phyloP scores from a whole-genome alignment of 2,113 vertebrate genomes.

The Paramisgurnus dabryanus region DNA sequence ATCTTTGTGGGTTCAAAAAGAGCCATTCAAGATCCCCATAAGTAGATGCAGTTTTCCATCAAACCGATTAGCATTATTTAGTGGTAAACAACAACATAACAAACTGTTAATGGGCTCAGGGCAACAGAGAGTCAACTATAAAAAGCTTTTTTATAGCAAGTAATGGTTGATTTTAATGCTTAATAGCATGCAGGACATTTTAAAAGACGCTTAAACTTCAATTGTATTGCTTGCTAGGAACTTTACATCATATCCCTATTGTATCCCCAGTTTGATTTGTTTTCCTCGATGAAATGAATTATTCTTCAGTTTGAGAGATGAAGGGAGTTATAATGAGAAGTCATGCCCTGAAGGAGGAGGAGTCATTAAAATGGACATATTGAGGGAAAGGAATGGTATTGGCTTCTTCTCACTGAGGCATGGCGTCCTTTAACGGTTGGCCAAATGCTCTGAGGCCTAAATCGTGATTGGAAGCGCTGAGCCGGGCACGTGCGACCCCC shows the following conservation, averaged over 20 bases:
- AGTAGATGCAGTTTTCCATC: background rate
- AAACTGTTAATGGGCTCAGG: background rate
- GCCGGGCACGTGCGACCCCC: slow-evolving; percentile 8
- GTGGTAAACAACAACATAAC: slow-evolving; percentile 6
- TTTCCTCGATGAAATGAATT: slow-evolving; percentile 8
- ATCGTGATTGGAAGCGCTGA: slow-evolving; percentile 32
- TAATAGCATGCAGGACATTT: background rate
- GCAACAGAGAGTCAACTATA: background rate
- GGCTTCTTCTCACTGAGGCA: slow-evolving; percentile 7
- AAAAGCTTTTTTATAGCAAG: background rate
- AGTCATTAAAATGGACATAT: slow-evolving; percentile 41
- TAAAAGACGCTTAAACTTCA: background rate
- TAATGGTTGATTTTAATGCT: background rate
- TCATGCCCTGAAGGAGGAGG: slow-evolving; percentile 34
- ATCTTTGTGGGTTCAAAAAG: slow-evolving; percentile 21
- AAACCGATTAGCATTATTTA: background rate
- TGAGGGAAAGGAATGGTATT: slow-evolving; percentile 1
- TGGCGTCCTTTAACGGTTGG: background rate
- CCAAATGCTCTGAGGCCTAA: slow-evolving; percentile 6
- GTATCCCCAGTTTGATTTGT: background rate
- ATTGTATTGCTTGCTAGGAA: background rate
- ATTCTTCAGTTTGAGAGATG: slow-evolving; percentile 29
- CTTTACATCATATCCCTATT: background rate
- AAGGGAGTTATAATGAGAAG: slow-evolving; percentile 39
- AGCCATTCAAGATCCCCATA: background rate